phyloP scores from a whole-genome alignment of 2,113 vertebrate genomes.

The Zingel zingel region DNA sequence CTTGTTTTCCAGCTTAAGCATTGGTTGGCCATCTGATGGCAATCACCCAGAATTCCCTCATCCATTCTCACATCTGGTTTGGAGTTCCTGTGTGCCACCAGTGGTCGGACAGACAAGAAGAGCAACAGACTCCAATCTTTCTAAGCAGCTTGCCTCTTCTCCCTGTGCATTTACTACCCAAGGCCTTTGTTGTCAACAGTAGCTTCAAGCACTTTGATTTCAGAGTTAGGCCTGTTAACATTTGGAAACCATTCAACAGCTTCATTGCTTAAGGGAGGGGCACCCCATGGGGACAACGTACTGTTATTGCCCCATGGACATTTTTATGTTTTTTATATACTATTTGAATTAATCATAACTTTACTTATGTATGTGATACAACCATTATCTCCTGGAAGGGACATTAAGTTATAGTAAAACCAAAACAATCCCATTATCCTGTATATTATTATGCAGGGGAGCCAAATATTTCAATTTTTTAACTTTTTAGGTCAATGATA shows the following conservation, averaged over 20 bases:
- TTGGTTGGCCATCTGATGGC: conserved; percentile 85
- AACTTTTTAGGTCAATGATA: conserved; percentile 6
- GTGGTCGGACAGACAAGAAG: conserved; percentile 55
- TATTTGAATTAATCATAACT: conserved; percentile 22
- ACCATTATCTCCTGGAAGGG: conserved; percentile 43
- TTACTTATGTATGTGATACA: conserved; percentile 32
- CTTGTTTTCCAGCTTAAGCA: conserved; percentile 81
- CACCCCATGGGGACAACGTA: neutral
- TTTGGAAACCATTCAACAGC: conserved; percentile 44
- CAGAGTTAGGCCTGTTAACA: conserved; percentile 36
- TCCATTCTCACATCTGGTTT: conserved; percentile 39
- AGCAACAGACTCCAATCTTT: conserved; percentile 54
- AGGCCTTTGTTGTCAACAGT: conserved; percentile 48
- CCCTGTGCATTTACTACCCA: conserved; percentile 25
- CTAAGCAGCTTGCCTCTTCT: conserved; percentile 39
- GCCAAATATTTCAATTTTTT: conserved; percentile 23
- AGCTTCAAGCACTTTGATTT: conserved; percentile 63
- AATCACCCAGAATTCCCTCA: conserved; percentile 40
- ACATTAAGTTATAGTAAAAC: conserved; percentile 30
- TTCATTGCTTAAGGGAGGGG: conserved; percentile 41
- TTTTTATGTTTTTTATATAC: conserved; percentile 41
- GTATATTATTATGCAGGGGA: conserved; percentile 8
- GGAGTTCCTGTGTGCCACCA: conserved; percentile 52
- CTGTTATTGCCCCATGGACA: conserved; percentile 29
- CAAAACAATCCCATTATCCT: conserved; percentile 32